Evolutionary conservation across 1,140 invertebrate species (phyloP), one percentile per base, ranked within the genome.

Genomic region (Aphaenogaster floridana): DNA sequence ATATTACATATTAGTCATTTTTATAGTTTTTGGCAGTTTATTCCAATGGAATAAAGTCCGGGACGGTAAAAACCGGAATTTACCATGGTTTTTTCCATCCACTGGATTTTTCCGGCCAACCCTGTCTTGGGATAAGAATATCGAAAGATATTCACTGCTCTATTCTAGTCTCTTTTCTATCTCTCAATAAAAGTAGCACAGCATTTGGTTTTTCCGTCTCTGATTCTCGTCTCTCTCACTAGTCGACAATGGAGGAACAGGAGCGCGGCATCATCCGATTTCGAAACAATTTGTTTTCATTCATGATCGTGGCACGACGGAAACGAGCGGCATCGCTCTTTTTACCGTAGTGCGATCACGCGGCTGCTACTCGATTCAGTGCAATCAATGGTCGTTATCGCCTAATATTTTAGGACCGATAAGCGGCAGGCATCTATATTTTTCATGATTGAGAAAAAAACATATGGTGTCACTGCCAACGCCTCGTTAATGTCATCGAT

Each of bases 281-380:
- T 91, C 84, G 84, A 91, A 91, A 91, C 86, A 91, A 87, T 89
- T 66, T 45, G 74, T 76, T 86, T 88, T 90, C 89, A 91, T 91
- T 91, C 89, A 91, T 91, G 66, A 91, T 61, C 68, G 54, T 45
- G 64, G 76, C 39, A 76, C 66, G 52, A 54, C 86, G 71, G 86
- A 90, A 90, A 90, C 79, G 76, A 78, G 76, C 45, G 36, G 36
- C 48, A 28, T 87, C 50, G 85, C 11, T 36, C 4, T 59, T 71
- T 72, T 11, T 45, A 45, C 15, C n/a, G 36, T 79, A 61, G 11
- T 76, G 39, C 39, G 64, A 88, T 54, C 11, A 50, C 42, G 66
- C 79, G n/a, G 63, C 7, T n/a, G 15, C 52, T 78, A 36, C 45
- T 90, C 69, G 80, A 90, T 90, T 90, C 80, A 90, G 78, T 15